Percentiles rank a stretch among this genome's conserved stretches.
phyloP scores from a whole-genome alignment of 2,888 invertebrate genomes.

The Noctua janthe region DNA sequence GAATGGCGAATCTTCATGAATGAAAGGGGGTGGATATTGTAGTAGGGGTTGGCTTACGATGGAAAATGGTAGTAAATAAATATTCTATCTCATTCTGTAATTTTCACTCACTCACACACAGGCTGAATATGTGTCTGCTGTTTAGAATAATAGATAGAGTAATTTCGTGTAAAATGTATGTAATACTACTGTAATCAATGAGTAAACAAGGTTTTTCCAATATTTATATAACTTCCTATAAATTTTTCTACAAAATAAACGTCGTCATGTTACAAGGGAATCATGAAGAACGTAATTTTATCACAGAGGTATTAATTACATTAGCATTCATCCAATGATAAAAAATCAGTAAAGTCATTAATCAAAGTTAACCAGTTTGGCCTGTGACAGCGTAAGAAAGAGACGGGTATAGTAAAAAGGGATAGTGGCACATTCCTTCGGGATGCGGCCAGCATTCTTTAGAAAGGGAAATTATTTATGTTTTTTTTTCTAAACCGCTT shows the following conservation, averaged over 20 bases:
- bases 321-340: conserved; percentile 75
- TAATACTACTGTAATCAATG: neutral
- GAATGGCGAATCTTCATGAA: conserved; percentile 35
- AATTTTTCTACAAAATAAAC: conserved; percentile 1
- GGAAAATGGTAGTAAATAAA: conserved; percentile 25
- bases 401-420: conserved; percentile 74
- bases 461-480: conserved; percentile 84
- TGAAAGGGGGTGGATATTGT: conserved; percentile 31
- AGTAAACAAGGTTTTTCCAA: neutral
- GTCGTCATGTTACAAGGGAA: conserved; percentile 25
- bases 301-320: conserved; percentile 74
- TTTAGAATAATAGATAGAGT: neutral
- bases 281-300: conserved; percentile 36
- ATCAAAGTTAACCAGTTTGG: conserved; percentile 85
- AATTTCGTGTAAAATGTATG: neutral
- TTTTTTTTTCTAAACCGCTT: conserved; percentile 77
- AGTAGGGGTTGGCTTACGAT: conserved; percentile 17
- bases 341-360: conserved; percentile 78
- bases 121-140: neutral
- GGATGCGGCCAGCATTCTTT: conserved; percentile 80
- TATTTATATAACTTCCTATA: neutral
- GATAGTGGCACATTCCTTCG: conserved; percentile 82
- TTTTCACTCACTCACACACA: neutral
- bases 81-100: conserved; percentile 4
- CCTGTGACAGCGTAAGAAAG: conserved; percentile 63